Conservation (phyloP, 2,797 vertebrate genomes). For the Morus bassanus region DNA sequence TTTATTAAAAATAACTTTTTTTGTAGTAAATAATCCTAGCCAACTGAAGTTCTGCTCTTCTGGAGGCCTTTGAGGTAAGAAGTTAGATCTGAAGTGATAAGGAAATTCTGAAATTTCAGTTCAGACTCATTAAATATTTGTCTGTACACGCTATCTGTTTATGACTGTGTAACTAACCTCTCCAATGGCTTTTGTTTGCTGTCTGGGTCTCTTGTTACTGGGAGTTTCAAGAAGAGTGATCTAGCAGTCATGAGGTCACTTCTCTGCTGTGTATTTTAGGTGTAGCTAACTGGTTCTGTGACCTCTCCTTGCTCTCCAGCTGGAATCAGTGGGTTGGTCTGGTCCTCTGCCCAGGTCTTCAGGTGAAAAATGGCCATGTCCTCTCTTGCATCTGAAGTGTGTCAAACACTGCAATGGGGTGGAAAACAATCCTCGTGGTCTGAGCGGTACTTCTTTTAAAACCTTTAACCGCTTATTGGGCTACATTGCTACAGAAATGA, state of each 20-base stretch:
- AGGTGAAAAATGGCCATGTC: neutral
- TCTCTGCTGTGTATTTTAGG: neutral
- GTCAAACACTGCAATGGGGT: neutral
- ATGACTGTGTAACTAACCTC: neutral
- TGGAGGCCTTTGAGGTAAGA: neutral
- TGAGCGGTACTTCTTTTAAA: neutral
- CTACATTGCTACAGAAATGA: neutral
- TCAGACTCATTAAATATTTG: neutral
- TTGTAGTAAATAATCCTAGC: neutral
- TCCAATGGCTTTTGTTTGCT: neutral
- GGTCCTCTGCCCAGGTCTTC: neutral
- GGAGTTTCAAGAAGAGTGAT: neutral
- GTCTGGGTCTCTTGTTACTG: neutral
- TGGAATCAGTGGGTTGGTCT: neutral
- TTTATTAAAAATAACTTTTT: neutral
- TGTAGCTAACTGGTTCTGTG: accelerated
- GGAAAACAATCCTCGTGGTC: neutral
- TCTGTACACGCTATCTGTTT: neutral
- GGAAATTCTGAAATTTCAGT: neutral
- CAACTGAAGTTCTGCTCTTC: neutral
- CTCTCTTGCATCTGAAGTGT: neutral
- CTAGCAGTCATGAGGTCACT: neutral
- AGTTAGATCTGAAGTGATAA: neutral
- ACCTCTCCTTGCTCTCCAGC: neutral
- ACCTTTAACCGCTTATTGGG: neutral